Conservation (phyloP, 2,797 vertebrate species). For the Siniperca obscura region DNA sequence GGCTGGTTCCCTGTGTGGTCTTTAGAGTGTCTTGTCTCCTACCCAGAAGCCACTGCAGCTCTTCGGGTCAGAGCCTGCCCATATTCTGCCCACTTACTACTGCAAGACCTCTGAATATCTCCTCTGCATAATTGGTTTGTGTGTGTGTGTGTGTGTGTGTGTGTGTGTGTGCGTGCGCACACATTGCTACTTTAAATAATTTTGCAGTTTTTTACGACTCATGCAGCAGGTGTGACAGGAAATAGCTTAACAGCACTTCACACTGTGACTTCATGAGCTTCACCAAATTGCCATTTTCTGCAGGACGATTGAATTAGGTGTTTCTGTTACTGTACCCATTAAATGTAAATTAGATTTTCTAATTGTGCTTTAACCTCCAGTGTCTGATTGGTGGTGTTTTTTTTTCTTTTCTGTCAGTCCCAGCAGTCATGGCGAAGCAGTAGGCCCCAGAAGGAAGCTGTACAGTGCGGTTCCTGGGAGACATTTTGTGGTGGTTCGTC, state of each 20-base stretch:
- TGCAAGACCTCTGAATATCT: conserved; percentile 32
- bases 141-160: conserved; percentile 20
- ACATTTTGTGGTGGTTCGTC: conserved; percentile 91
- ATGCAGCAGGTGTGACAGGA: not conserved
- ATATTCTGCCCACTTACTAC: conserved; percentile 42
- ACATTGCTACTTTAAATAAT: too few species aligned
- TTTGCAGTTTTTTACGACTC: not conserved
- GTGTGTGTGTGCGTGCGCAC: conserved; percentile 1
- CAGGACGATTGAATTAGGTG: not conserved
- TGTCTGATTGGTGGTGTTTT: not conserved
- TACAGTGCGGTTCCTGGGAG: conserved; percentile 96
- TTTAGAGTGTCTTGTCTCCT: conserved; percentile 15
- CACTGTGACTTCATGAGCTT: not conserved
- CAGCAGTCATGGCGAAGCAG: conserved; percentile 84
- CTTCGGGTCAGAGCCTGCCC: conserved; percentile 45
- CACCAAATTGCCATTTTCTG: not conserved
- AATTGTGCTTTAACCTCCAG: not conserved
- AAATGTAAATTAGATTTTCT: not conserved
- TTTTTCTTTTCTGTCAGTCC: conserved; percentile 66
- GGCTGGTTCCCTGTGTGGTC: conserved; percentile 7
- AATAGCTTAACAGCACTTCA: not conserved
- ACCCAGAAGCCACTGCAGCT: conserved; percentile 61
- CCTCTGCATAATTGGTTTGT: conserved; percentile 37
- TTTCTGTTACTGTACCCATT: not conserved
- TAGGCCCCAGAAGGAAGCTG: conserved; percentile 91